A percentile compares a stretch with the other conserved stretches of the same genome.
Evolutionary conservation across 64 coral and sea anemone genomes (phyloP).

Genomic region (Dendrophyllia cribrosa): DNA sequence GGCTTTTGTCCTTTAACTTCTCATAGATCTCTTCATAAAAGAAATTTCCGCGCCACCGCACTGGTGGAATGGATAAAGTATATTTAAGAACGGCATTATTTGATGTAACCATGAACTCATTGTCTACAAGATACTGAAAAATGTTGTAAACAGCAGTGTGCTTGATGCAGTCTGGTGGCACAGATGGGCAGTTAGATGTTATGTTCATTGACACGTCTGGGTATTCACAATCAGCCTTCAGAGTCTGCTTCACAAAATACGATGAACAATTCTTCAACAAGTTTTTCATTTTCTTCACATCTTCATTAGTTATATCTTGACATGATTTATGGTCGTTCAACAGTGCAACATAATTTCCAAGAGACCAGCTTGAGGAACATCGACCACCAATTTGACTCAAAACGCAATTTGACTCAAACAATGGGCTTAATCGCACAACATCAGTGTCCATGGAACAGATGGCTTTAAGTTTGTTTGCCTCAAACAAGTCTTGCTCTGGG

Average conservation of each 20-base stretch:
- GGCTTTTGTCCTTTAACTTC: constrained; percentile 63
- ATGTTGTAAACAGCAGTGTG: constrained; percentile 65
- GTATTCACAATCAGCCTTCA: constrained; percentile 18
- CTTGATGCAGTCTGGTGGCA: constrained; percentile 65
- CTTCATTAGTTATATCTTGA: constrained; percentile 64
- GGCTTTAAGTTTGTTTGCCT: constrained; percentile 59
- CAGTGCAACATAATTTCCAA: constrained; percentile 75
- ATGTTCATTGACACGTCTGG: not conserved
- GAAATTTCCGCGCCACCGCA: not conserved
- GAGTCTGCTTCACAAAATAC: constrained; percentile 56
- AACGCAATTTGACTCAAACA: not conserved
- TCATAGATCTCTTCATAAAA: constrained; percentile 48
- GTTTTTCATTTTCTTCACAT: constrained; percentile 43
- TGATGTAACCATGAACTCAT: constrained; percentile 53
- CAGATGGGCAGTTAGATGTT: not conserved
- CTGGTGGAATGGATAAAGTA: constrained; percentile 30
- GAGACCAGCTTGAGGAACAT: constrained; percentile 55
- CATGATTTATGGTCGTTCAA: constrained; percentile 61
- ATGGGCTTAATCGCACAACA: constrained; percentile 33
- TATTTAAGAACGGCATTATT: constrained; percentile 57
- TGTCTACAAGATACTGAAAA: constrained; percentile 75
- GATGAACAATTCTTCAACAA: constrained; percentile 58
- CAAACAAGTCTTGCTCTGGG: constrained; percentile 51
- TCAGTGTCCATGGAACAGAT: constrained; percentile 73
- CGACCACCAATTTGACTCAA: not conserved